Evolutionary conservation across 2,113 vertebrate genomes (phyloP), one percentile per base, ranked within the genome.

Genomic region (Entomyzon cyanotis): DNA sequence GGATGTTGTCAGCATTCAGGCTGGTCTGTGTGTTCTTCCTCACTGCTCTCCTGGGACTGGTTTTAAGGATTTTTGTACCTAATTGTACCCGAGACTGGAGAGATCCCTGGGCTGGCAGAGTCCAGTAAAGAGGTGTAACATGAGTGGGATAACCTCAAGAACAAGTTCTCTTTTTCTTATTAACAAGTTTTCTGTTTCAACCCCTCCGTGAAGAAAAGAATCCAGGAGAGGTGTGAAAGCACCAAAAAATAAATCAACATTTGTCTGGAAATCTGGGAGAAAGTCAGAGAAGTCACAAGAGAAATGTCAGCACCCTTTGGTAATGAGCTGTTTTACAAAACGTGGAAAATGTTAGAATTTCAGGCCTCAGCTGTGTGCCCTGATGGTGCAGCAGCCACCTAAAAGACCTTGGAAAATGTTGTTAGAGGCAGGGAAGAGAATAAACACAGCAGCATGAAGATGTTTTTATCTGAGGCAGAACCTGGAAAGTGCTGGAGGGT

Each of bases 391-490:
- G 91, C 80, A 92, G 35, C 74, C 77, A 55, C 73, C 49, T 92
- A 31, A 90, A 85, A 58, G 37, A 73, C 77, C 89, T 77, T 70
- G 74, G 69, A 74, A 94, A 94, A 94, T 78, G 60, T 27, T 93
- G 65, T 89, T 92, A 70, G 67, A 89, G 24, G 30, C 77, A 76
- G 73, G 62, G 37, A 76, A 88, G 68, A 65, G 65, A 89, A 85
- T 44, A 82, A 95, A 84, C 75, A 59, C 37, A 25, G 60, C 24
- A 59, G 52, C 1, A 0, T 89, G 84, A 85, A 87, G 58, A 11
- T 4, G 3, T 41, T 96, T 69, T 39, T 44, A 27, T 65, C 42
- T 52, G 44, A 84, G 55, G 33, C 33, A 93, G 39, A 95, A 80
- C 20, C 23, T 76, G 68, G 22, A 60, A 12, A 47, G 42, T 64